Evolutionary conservation across 2,888 invertebrate genomes (phyloP).

Genomic region (Dinocampus coccinellae): DNA sequence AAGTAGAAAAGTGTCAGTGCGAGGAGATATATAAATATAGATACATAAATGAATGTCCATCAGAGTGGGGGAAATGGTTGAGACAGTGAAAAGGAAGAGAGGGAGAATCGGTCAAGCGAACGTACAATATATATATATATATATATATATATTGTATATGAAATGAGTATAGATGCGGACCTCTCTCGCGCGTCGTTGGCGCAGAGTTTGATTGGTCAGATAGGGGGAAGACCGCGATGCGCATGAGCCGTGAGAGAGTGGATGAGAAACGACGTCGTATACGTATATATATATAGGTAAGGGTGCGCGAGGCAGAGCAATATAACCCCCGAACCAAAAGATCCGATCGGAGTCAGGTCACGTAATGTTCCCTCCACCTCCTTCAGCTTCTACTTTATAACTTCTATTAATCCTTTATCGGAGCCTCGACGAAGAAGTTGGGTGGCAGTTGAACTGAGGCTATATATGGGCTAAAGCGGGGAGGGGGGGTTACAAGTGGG

Average conservation of each 20-base stretch:
- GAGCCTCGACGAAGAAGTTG: conserved; percentile 36
- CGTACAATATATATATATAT: background rate
- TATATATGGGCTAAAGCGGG: conserved; percentile 8
- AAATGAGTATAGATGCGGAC: conserved; percentile 67
- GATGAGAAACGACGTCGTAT: conserved; percentile 66
- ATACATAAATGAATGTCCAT: conserved; percentile 13
- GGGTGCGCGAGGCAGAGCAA: conserved; percentile 59
- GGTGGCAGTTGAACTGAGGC: conserved; percentile 10
- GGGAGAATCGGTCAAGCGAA: conserved; percentile 32
- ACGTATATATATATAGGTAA: background rate
- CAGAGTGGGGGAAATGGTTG: background rate
- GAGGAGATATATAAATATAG: conserved; percentile 18
- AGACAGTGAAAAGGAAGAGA: conserved; percentile 35
- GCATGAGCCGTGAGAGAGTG: conserved; percentile 64
- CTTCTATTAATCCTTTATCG: conserved; percentile 69
- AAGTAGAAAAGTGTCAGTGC: conserved; percentile 4
- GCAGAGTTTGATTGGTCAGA: conserved; percentile 68
- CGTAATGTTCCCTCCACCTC: conserved; percentile 68
- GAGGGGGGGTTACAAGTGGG: conserved; percentile 18
- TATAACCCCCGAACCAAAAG: conserved; percentile 67
- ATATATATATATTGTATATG: conserved; percentile 54
- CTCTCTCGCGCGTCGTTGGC: conserved; percentile 44
- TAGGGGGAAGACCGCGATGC: conserved; percentile 56
- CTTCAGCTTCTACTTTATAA: conserved; percentile 69
- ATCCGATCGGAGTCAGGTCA: conserved; percentile 69